These are phyloP conservation scores for Thamnaconus septentrionalis DNA, from an alignment of 2,113 vertebrate genomes.

Conservation along the genomic window DNA sequence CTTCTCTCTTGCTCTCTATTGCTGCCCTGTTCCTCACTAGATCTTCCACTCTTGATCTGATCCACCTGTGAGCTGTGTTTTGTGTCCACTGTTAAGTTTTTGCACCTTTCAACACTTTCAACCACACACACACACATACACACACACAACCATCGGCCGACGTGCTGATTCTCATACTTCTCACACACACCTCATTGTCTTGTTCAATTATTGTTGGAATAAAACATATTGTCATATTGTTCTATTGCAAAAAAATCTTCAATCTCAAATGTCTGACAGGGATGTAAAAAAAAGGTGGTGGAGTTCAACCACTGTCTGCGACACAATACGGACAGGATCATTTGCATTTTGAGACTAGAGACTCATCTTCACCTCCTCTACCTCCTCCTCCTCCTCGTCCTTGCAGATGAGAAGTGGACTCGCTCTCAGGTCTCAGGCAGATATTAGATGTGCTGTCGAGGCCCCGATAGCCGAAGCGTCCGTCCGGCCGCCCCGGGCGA, in stretches of 20 bases:
- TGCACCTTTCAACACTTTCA: too few relatives aligned
- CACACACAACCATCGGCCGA: too few relatives aligned
- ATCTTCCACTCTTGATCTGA: too few relatives aligned
- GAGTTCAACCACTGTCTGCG: not conserved
- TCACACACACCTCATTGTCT: too few relatives aligned
- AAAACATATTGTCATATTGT: too few relatives aligned
- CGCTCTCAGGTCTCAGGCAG: slow-evolving; percentile 34
- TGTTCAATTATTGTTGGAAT: too few relatives aligned
- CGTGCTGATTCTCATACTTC: too few relatives aligned
- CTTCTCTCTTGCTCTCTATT: too few relatives aligned
- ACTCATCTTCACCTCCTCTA: slow-evolving; percentile 16
- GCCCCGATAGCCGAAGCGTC: slow-evolving; percentile 42
- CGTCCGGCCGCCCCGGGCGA: slow-evolving; percentile 54
- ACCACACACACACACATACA: too few relatives aligned
- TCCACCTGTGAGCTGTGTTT: too few relatives aligned
- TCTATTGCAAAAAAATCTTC: not conserved
- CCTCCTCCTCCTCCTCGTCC: slow-evolving; percentile 34
- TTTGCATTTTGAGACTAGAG: not conserved
- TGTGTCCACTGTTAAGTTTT: too few relatives aligned
- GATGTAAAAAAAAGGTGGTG: not conserved
- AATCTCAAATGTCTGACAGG: slow-evolving; percentile 12
- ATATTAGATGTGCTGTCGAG: slow-evolving; percentile 65
- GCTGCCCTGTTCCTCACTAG: too few relatives aligned
- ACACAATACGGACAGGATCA: not conserved
- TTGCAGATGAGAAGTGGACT: slow-evolving; percentile 35